Base-by-base conservation (phyloP, 2,113 vertebrate genomes). In the Pangasianodon hypophthalmus region DNA sequence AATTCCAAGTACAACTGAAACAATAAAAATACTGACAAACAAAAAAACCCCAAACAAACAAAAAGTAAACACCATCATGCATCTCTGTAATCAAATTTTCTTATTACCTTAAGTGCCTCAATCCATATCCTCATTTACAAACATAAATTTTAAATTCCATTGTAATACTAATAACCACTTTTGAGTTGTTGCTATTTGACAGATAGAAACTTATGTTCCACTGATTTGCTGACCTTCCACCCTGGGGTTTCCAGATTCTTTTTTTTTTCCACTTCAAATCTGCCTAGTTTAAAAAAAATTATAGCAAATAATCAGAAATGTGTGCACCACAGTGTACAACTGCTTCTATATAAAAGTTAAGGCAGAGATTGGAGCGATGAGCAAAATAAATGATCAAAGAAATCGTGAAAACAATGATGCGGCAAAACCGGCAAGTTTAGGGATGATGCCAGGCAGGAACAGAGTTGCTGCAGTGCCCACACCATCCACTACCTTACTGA, bases 381-480 rank as follows among this genome's bases (percentile, higher is more conserved):
- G 3, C 16, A 37, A 67, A 71, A 18, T 21, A 10, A 2, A 29
- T 29, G 11, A 19, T 90, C 77, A 54, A 54, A 91, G 32, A 0
- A 3, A 69, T 58, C n/a, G 73, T 71, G 91, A 91, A 0, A 91
- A 0, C 0, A 2, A n/a, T 10, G 91, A 90, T 5, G 54, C 4
- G 2, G 54, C 91, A n/a, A 77, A 0, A 2, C 91, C 87, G n/a
- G 19, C 4, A 77, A 3, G 48, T 90, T 92, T 92, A 48, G 91
- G 77, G 6, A 88, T 0, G 2, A 92, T 60, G 13, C 91, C 91
- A 2, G 91, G 91, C 46, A 92, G 81, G 1, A 92, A 21, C 2
- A 87, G 3, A 37, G 6, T 0, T 6, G 84, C 89, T 6, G 83
- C 89, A 0, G 11, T 52, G 9, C 89, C 84, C 2, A 87, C 3